Base-by-base conservation (phyloP, 2,888 invertebrate species). In the Acronicta alni region DNA sequence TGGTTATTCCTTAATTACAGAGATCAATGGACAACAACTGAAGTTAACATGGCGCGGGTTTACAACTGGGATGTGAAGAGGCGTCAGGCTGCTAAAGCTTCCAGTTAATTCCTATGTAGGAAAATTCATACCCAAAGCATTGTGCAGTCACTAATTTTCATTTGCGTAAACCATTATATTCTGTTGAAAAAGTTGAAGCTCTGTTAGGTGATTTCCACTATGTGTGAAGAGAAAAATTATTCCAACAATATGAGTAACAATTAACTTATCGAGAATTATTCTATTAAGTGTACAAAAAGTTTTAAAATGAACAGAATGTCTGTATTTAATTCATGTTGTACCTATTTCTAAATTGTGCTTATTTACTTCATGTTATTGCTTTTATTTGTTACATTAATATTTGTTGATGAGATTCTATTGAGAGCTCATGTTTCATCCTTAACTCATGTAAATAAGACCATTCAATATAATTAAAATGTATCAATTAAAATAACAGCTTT, bases 31-130 rank as follows among this genome's bases (percentile, higher is more conserved):
- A 99, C 99, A 15, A 99, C 99, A 17, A 98, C 98, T 44, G 99
- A 99, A 96, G 99, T 99, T 20, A 99, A 99, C 89, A 99, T 99
- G 98, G 99, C 99, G 30, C 95, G 99, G 86, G 98, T 99, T 20
- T 99, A 98, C 89, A 99, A 99, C 90, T 99, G 99, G 99, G 98
- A 99, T 93, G 98, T 99, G 3, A 99, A 99, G 89, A 96, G 97
- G 84, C 96, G 98, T 72, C 97, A 98, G 90, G 96, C 97, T 38
- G 96, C 96, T 39, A 96, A 96, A 84, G 91, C 82, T 23, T 83
- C 86, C 59, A 87, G 85, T 77, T 89, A 89, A 85, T 80, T 59
- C 51, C 12, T 26, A 16, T 42, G 15, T 15, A 63, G 52, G 32
- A 26, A 48, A 39, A 41, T 37, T 41, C 43, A 43, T 23, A 57